These are phyloP conservation scores for Cyclina sinensis DNA, from an alignment of 1,140 invertebrate species.

Conservation along the genomic window DNA sequence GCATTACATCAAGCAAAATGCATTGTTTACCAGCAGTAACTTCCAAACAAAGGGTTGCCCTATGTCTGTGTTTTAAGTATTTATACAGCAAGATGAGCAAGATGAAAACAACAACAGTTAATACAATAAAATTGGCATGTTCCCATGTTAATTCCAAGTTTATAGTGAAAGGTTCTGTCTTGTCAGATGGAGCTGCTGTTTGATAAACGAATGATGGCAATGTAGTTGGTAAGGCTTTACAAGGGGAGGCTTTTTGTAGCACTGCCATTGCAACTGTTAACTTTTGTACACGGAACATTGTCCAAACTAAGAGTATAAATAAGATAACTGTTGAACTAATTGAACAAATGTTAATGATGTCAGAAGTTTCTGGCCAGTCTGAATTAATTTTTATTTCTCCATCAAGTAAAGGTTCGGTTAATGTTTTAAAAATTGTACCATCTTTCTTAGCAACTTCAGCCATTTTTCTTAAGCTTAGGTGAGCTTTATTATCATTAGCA, in stretches of 20 bases:
- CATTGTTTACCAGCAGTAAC: background rate
- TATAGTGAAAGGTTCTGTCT: background rate
- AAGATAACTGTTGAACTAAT: background rate
- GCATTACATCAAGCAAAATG: constrained; percentile 7
- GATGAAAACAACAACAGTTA: background rate
- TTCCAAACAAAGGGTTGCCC: background rate
- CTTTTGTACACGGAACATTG: background rate
- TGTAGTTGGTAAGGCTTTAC: constrained; percentile 13
- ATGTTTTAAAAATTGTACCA: constrained; percentile 17
- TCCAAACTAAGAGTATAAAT: background rate
- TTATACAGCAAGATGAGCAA: background rate
- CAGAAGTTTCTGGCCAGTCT: background rate
- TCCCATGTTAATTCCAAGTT: background rate
- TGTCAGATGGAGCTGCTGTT: background rate
- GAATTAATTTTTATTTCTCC: background rate
- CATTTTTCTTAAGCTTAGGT: constrained; percentile 36
- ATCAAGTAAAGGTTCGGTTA: constrained; percentile 36
- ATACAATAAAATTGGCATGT: background rate
- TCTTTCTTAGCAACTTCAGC: constrained; percentile 43
- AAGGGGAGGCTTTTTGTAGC: background rate
- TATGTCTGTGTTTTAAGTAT: background rate
- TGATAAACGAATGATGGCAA: constrained; percentile 42
- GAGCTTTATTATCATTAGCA: constrained; percentile 31
- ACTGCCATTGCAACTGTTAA: background rate
- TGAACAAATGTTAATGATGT: constrained; percentile 5